phyloP scores from a whole-genome alignment of 2,888 invertebrate genomes.

The Agrotis clavis region DNA sequence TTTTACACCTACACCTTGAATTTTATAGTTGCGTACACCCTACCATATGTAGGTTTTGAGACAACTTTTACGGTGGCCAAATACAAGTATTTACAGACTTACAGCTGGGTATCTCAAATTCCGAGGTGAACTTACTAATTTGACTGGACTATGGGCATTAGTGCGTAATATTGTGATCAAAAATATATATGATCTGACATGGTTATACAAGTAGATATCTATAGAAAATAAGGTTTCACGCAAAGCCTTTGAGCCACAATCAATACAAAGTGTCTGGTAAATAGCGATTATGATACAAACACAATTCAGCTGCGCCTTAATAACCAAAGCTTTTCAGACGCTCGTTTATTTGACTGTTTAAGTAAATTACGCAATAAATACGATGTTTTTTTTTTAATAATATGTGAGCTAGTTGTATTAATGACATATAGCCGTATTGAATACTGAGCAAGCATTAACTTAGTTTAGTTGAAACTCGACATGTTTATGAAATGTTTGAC shows the following conservation, averaged over 20 bases:
- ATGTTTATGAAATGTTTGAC: no score
- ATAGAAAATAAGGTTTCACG: slow-evolving; percentile 24
- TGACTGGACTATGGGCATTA: no score
- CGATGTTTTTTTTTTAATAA: not conserved
- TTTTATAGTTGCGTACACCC: no score
- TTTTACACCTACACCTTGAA: no score
- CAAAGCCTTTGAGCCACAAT: slow-evolving; percentile 25
- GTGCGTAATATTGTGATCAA: not conserved
- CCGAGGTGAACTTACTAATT: no score
- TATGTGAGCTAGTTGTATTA: no score
- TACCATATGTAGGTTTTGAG: no score
- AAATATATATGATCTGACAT: not conserved
- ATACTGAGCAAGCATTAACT: no score
- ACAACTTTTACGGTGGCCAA: no score
- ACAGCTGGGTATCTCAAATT: no score
- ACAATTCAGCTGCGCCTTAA: slow-evolving; percentile 6
- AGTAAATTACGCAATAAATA: not conserved
- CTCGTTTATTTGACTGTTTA: not conserved
- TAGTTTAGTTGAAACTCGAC: no score
- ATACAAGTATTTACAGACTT: no score
- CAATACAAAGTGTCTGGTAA: slow-evolving; percentile 47
- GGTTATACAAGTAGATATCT: not conserved
- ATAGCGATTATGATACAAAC: slow-evolving; percentile 20
- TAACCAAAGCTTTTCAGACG: not conserved
- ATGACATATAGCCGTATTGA: not conserved